Percentiles rank a stretch among this genome's conserved stretches.
These are phyloP conservation scores for Origma solitaria DNA, from an alignment of 2,113 vertebrate species.

Conservation along the genomic window DNA sequence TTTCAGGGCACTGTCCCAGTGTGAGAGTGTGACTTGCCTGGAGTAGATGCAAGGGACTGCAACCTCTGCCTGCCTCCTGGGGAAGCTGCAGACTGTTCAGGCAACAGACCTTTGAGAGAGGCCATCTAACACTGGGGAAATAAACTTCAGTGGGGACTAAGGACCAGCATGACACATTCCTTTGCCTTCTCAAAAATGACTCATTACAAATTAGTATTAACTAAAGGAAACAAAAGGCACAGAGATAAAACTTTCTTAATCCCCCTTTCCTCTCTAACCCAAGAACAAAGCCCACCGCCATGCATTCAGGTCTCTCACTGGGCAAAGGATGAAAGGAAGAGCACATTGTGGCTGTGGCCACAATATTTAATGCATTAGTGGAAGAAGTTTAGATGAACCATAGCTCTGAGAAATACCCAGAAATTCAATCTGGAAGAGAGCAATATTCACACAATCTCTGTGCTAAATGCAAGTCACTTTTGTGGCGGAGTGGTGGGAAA, in stretches of 20 bases:
- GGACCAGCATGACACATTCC: neutral
- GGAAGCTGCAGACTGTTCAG: neutral
- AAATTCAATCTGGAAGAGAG: neutral
- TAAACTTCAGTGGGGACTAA: neutral
- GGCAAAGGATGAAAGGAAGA: neutral
- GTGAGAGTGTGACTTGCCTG: neutral
- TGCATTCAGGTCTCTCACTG: neutral
- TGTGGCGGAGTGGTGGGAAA: neutral
- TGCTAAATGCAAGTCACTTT: neutral
- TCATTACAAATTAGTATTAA: neutral
- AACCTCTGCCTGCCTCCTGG: neutral
- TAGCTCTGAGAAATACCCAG: neutral
- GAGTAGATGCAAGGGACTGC: neutral
- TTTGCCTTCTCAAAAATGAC: neutral
- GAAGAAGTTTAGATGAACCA: neutral
- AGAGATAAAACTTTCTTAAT: neutral
- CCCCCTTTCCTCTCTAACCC: neutral
- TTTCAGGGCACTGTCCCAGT: neutral
- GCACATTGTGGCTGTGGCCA: fast-evolving
- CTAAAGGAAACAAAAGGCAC: neutral
- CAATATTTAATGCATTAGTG: neutral
- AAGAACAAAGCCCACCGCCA: neutral
- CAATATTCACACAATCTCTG: neutral
- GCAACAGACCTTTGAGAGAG: neutral
- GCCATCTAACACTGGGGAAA: neutral